Evolutionary conservation across 2,888 invertebrate species (phyloP).

Genomic region (Drosophila phalerata): DNA sequence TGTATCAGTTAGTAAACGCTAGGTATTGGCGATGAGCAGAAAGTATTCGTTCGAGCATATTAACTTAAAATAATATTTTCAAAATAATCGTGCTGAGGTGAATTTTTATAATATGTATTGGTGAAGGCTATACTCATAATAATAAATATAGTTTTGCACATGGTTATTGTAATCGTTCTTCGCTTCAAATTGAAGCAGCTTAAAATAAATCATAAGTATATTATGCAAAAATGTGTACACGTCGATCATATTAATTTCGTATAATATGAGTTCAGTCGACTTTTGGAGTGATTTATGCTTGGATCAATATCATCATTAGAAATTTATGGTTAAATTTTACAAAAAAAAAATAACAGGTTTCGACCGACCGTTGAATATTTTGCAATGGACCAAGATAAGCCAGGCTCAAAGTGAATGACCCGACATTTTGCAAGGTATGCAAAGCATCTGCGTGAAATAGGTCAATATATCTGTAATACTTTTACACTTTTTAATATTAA

Average conservation of each 20-base stretch:
- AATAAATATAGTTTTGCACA: slow-evolving; percentile 7
- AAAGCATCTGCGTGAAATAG: slow-evolving; percentile 17
- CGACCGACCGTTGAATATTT: slow-evolving; percentile 27
- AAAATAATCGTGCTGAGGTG: not conserved
- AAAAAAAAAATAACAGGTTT: slow-evolving; percentile 61
- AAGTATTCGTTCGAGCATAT: not conserved
- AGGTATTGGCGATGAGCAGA: not conserved
- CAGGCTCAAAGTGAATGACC: slow-evolving; percentile 26
- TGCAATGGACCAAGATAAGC: slow-evolving; percentile 23
- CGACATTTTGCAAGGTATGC: slow-evolving; percentile 27
- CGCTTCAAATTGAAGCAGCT: slow-evolving; percentile 12
- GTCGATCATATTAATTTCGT: slow-evolving; percentile 62
- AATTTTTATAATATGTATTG: not conserved
- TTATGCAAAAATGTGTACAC: slow-evolving; percentile 30
- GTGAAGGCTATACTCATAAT: not conserved
- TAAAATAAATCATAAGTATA: slow-evolving; percentile 41
- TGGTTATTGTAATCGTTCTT: slow-evolving; percentile 17
- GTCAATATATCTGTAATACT: not conserved
- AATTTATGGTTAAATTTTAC: slow-evolving; percentile 61
- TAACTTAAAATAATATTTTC: not conserved
- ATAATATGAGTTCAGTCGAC: slow-evolving; percentile 49
- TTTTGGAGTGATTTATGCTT: slow-evolving; percentile 57
- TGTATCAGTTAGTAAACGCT: slow-evolving; percentile 1
- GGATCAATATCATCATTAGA: slow-evolving; percentile 69
- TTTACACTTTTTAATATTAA: not conserved